phyloP scores from a whole-genome alignment of 1,140 invertebrate genomes.

The Heliothis subflexa region DNA sequence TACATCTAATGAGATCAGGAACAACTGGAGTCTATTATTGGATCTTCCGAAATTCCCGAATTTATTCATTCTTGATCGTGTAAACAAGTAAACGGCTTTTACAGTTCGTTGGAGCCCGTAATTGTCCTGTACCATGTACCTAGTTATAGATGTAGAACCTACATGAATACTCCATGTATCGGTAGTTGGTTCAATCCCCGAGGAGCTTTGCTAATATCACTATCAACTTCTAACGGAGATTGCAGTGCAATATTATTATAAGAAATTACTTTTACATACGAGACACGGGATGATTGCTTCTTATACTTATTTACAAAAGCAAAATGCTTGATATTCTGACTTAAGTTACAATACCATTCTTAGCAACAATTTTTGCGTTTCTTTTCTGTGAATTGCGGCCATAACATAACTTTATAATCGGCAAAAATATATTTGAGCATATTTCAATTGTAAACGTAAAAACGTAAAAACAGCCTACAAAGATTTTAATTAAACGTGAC shows the following conservation, averaged over 20 bases:
- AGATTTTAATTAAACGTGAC: too few relatives aligned
- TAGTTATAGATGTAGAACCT: not conserved
- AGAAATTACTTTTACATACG: not conserved
- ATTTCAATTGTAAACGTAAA: too few relatives aligned
- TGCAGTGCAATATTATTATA: not conserved
- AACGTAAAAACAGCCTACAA: too few relatives aligned
- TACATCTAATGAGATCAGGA: slow-evolving; percentile 22
- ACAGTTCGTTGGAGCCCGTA: slow-evolving; percentile 8
- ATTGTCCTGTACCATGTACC: not conserved
- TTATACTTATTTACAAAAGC: too few relatives aligned
- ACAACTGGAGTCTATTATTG: not conserved
- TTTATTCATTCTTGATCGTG: not conserved
- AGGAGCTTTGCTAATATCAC: slow-evolving; percentile 10
- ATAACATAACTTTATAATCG: too few relatives aligned
- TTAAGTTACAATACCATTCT: too few relatives aligned
- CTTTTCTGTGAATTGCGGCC: too few relatives aligned
- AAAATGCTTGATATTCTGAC: too few relatives aligned
- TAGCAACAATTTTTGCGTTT: too few relatives aligned
- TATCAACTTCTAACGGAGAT: not conserved
- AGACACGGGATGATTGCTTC: too few relatives aligned
- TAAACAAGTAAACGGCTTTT: slow-evolving; percentile 29
- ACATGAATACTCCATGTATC: not conserved
- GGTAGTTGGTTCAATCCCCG: not conserved
- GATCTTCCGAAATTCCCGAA: not conserved
- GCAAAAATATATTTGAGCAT: too few relatives aligned